Conservation (phyloP, 2,113 vertebrate genomes). For the Cyphotilapia sp. region DNA sequence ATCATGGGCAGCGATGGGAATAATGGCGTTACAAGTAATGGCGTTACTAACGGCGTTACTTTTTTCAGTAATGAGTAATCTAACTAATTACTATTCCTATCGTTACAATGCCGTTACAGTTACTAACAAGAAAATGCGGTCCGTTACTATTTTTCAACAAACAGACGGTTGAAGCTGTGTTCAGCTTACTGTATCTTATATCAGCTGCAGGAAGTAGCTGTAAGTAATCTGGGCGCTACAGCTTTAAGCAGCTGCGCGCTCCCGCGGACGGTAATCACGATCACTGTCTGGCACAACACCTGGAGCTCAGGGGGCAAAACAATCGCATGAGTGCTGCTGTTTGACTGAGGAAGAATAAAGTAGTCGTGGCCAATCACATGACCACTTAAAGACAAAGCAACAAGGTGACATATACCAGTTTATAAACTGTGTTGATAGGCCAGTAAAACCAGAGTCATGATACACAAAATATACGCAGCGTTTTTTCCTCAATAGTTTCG, state of each 20-base stretch:
- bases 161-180: not conserved
- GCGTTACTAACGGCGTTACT: not conserved
- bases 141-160: not conserved
- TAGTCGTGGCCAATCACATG: accelerated
- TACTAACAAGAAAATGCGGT: accelerated
- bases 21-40: not conserved
- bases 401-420: accelerated
- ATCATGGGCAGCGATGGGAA: not conserved
- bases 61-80: not conserved
- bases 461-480: too few species aligned
- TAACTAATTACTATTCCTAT: not conserved
- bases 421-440: too few species aligned
- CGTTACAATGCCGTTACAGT: accelerated
- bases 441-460: too few species aligned
- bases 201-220: not conserved
- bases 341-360: not conserved
- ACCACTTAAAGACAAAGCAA: not conserved
- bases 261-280: accelerated
- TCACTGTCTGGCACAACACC: accelerated
- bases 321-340: not conserved
- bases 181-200: not conserved
- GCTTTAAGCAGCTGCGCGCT: not conserved
- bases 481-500: too few species aligned
- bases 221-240: accelerated
- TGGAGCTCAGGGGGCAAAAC: not conserved